A percentile compares a stretch with the other conserved stretches of the same genome.
These are phyloP conservation scores for Corvus cornix DNA, from an alignment of 2,113 vertebrate genomes.

Conservation along the genomic window DNA sequence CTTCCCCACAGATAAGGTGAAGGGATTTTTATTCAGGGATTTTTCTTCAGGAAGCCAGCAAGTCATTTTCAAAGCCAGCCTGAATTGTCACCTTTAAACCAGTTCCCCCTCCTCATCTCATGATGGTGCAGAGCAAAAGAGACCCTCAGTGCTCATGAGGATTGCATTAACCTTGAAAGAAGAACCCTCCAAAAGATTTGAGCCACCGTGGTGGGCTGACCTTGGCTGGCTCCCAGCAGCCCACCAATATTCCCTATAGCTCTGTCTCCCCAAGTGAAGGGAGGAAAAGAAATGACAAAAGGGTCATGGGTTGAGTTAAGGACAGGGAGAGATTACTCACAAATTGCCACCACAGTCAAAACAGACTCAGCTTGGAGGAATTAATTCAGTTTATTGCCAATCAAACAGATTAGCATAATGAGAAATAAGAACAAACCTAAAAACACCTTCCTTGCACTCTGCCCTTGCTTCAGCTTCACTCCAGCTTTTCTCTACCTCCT, in stretches of 20 bases:
- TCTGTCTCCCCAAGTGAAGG: not conserved
- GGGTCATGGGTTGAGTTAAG: not conserved
- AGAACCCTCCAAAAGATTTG: not conserved
- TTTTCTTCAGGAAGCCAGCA: not conserved
- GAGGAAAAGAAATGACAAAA: not conserved
- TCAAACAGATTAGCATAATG: not conserved
- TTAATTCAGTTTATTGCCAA: not conserved
- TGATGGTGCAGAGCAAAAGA: not conserved
- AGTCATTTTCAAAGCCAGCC: not conserved
- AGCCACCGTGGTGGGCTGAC: rapidly evolving
- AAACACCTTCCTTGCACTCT: not conserved
- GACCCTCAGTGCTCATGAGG: not conserved
- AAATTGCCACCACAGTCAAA: not conserved
- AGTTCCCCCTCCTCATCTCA: not conserved
- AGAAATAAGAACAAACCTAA: not conserved
- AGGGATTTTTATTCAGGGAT: not conserved
- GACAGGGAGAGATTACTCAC: not conserved
- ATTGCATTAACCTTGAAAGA: not conserved
- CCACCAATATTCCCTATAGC: not conserved
- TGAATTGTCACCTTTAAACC: not conserved
- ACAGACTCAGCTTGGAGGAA: not conserved
- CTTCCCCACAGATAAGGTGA: not conserved
- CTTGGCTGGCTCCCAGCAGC: not conserved
- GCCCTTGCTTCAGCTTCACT: not conserved
- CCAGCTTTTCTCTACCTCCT: not conserved